A percentile compares a stretch with the other conserved stretches of the same genome.
These are phyloP conservation scores for Tinea semifulvella DNA, from an alignment of 2,888 invertebrate species.

Conservation along the genomic window DNA sequence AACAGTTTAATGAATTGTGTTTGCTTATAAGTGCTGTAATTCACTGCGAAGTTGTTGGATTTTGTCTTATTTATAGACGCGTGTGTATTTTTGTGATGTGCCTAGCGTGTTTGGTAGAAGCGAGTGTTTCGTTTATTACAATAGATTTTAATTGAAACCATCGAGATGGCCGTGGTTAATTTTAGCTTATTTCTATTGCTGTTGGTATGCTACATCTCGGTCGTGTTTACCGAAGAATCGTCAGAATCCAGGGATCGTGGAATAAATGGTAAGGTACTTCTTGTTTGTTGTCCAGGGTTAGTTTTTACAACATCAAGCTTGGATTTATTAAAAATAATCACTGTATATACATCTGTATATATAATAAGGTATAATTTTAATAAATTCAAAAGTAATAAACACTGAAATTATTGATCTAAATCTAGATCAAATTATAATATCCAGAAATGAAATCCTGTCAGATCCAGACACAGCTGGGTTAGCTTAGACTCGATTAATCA, in stretches of 20 bases:
- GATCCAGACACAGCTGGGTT: too few species aligned
- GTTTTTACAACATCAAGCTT: too few species aligned
- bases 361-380: too few species aligned
- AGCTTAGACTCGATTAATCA: too few species aligned
- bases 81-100: conserved; percentile 15
- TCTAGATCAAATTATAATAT: too few species aligned
- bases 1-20: conserved; percentile 2
- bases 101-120: neutral
- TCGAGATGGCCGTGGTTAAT: conserved; percentile 50
- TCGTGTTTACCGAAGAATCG: conserved; percentile 44
- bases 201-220: conserved; percentile 45
- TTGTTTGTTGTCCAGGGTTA: too few species aligned
- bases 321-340: too few species aligned
- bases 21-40: neutral
- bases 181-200: conserved; percentile 51
- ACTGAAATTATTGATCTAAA: too few species aligned
- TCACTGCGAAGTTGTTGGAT: too few species aligned
- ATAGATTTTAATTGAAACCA: conserved; percentile 39
- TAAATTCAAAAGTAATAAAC: too few species aligned
- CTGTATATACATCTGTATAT: too few species aligned
- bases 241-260: conserved; percentile 50
- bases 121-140: conserved; percentile 17
- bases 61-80: conserved; percentile 22
- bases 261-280: conserved; percentile 42
- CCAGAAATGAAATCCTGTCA: too few species aligned